phyloP scores from a whole-genome alignment of 37 sponge, comb jelly and placozoan species.

The Agelas oroides region DNA sequence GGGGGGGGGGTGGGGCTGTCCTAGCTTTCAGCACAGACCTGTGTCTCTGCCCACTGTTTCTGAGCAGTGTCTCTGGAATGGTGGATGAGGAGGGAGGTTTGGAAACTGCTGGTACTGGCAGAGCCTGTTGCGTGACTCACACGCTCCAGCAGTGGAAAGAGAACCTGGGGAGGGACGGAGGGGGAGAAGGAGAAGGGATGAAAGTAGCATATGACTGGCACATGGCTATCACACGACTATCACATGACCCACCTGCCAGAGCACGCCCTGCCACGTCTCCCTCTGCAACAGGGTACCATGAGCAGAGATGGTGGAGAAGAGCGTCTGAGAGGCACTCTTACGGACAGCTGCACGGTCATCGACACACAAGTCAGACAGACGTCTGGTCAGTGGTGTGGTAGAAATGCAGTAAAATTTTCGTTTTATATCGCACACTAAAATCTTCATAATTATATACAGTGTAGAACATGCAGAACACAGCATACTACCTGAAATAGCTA shows the following conservation, averaged over 20 bases:
- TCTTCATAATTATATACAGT: neutral
- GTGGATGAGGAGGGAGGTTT: slow-evolving; percentile 86
- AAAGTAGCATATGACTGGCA: no score
- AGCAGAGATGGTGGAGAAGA: slow-evolving; percentile 93
- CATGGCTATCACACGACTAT: no score
- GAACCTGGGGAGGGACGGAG: slow-evolving; percentile 53
- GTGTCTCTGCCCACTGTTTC: slow-evolving; percentile 99
- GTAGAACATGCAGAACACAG: no score
- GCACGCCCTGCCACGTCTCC: slow-evolving; percentile 84
- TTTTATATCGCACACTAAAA: neutral
- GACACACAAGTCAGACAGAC: slow-evolving; percentile 87
- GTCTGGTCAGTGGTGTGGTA: slow-evolving; percentile 7
- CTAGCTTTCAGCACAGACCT: slow-evolving; percentile 27
- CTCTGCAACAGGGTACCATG: slow-evolving; percentile 85
- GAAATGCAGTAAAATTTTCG: neutral
- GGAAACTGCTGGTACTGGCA: slow-evolving; percentile 77
- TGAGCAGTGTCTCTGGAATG: slow-evolving; percentile 92
- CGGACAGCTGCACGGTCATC: slow-evolving; percentile 90
- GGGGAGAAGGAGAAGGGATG: neutral
- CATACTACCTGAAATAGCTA: no score
- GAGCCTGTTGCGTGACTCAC: slow-evolving; percentile 67
- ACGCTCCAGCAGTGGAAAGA: slow-evolving; percentile 87
- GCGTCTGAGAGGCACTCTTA: slow-evolving; percentile 97
- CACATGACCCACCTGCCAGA: slow-evolving; percentile 79
- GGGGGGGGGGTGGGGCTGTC: slow-evolving; percentile 13